phyloP scores from a whole-genome alignment of 2,797 vertebrate species.

The Numenius phaeopus region DNA sequence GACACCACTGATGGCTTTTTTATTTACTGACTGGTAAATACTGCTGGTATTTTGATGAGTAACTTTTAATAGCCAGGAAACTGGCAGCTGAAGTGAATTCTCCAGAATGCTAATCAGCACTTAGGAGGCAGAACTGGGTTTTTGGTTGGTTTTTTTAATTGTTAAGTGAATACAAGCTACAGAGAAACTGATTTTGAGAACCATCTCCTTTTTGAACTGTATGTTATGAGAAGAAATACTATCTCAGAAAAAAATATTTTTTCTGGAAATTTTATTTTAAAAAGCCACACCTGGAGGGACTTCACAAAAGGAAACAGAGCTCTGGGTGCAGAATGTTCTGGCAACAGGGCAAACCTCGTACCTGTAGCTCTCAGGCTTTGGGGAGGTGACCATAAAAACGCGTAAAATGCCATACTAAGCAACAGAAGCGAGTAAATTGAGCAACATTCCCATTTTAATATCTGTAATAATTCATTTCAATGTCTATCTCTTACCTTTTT shows the following conservation, averaged over 20 bases:
- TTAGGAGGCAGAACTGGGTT: rapidly evolving
- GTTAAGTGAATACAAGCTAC: not conserved
- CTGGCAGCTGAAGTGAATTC: not conserved
- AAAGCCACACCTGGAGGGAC: not conserved
- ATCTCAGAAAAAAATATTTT: not conserved
- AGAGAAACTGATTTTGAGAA: not conserved
- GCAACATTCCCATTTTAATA: not conserved
- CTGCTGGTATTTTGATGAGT: not conserved
- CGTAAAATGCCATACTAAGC: not conserved
- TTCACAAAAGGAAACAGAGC: not conserved
- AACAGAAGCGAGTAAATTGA: not conserved
- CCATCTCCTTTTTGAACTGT: not conserved
- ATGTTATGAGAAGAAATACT: not conserved
- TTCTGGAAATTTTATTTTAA: not conserved
- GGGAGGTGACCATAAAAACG: not conserved
- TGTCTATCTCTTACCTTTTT: constrained; percentile 90
- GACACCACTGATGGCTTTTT: not conserved
- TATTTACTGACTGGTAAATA: not conserved
- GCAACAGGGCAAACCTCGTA: not conserved
- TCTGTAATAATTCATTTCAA: not conserved
- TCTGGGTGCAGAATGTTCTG: not conserved
- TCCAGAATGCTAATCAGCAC: not conserved
- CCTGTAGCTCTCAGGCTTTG: not conserved
- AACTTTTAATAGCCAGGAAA: not conserved
- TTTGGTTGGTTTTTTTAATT: not conserved